Evolutionary conservation across 2,113 vertebrate species (phyloP).

Genomic region (Campylorhamphus procurvoides): DNA sequence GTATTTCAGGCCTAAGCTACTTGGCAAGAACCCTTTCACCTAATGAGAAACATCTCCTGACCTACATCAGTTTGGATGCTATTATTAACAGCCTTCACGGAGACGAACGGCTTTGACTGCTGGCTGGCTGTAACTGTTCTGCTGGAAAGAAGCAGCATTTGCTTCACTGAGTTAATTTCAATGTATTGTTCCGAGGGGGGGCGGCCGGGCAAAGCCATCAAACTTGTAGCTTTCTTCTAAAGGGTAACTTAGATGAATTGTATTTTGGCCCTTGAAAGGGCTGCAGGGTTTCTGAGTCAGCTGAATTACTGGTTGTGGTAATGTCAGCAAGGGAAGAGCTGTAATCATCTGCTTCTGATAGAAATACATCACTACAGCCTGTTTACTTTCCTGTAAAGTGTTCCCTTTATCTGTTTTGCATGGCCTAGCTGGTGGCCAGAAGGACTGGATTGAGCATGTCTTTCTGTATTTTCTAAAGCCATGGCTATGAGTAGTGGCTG

Average conservation of each 20-base stretch:
- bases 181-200: background rate
- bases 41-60: constrained; percentile 68
- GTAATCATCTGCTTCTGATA: background rate
- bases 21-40: constrained; percentile 48
- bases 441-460: background rate
- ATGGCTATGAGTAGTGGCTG: background rate
- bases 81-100: constrained; percentile 51
- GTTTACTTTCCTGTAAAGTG: background rate
- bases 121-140: background rate
- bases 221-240: background rate
- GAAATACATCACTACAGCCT: background rate
- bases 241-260: background rate
- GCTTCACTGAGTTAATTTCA: constrained; percentile 9
- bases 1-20: constrained; percentile 46
- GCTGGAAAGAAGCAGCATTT: constrained; percentile 32
- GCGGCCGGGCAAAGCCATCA: background rate
- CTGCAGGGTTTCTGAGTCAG: constrained; percentile 18
- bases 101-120: background rate
- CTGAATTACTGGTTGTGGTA: background rate
- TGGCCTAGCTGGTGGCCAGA: background rate
- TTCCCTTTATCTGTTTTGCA: background rate
- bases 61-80: constrained; percentile 61
- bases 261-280: background rate
- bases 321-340: background rate
- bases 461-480: background rate